Percentiles rank a stretch among this genome's conserved stretches.
phyloP scores from a whole-genome alignment of 2,888 invertebrate species.

The Lasioglossum leucozonium region DNA sequence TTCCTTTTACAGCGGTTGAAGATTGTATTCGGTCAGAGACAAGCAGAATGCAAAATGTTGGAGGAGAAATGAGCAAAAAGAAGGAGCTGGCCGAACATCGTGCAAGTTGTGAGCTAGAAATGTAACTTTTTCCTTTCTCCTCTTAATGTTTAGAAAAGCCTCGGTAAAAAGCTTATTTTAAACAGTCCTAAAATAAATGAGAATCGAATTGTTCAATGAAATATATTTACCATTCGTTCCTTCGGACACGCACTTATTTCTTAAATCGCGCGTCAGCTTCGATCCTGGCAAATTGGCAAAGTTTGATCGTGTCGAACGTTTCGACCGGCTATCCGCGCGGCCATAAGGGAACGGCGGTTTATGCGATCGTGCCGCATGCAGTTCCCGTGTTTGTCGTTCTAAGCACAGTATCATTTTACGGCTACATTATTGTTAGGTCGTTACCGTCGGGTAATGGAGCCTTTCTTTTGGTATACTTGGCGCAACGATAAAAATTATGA shows the following conservation, averaged over 20 bases:
- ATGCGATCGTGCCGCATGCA: neutral
- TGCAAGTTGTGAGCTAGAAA: neutral
- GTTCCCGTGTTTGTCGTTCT: neutral
- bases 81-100: neutral
- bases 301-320: neutral
- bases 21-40: neutral
- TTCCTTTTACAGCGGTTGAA: neutral
- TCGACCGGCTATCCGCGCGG: neutral
- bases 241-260: neutral
- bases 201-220: neutral
- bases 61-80: neutral
- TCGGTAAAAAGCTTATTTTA: neutral
- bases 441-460: constrained; percentile 23
- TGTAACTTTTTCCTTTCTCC: neutral
- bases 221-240: neutral
- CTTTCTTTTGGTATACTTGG: constrained; percentile 30
- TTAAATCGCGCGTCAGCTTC: neutral
- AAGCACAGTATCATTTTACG: constrained; percentile 8
- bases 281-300: neutral
- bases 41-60: neutral
- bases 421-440: constrained; percentile 14
- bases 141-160: neutral
- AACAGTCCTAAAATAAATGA: neutral
- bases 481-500: constrained; percentile 47
- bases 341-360: neutral